Base-by-base conservation (phyloP, 2,113 vertebrate species). In the Galbula dea region DNA sequence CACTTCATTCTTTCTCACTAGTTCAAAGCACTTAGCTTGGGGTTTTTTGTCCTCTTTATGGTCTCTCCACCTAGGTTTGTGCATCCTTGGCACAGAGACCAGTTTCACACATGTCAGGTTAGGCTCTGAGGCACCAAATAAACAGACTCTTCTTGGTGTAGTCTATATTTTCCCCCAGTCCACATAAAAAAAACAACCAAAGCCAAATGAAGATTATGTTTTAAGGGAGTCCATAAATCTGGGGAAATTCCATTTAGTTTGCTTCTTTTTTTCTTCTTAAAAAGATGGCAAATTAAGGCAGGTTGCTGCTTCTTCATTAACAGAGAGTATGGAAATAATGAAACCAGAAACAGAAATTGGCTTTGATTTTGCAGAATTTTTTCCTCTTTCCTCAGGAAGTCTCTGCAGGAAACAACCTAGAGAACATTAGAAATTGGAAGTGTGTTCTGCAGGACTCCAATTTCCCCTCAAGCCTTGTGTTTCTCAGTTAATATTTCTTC, bases 51-150 rank as follows among this genome's bases (percentile, higher is more conserved):
- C 3, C 46, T 93, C 8, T 17, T 86, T 93, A 71, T 88, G 93
- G 89, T 72, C 43, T 78, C 63, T 94, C 43, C 39, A n/a, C 12
- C 23, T 11, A 88, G 27, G 18, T 15, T 84, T 82, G 77, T 69
- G 74, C 71, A 90, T 85, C 95, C 49, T 93, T 79, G 81, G 89
- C 91, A 89, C 71, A 69, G 49, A 79, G 66, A 80, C 45, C 49
- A 68, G 92, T 92, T 94, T 95, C 73, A 90, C 74, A 87, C 74
- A n/a, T 3, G 3, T 83, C 87, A 85, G 83, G 81, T 72, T 82
- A 71, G 55, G 73, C 63, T 80, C 63, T 77, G 75, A 95, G 69
- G 94, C 83, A 78, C 43, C 76, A 83, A 55, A 91, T 73, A 89
- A 82, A 93, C 49, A 94, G 67, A 62, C 34, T 71, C 21, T 52